Evolutionary conservation across 2,113 vertebrate genomes (phyloP).

Genomic region (Salvelinus sp.): DNA sequence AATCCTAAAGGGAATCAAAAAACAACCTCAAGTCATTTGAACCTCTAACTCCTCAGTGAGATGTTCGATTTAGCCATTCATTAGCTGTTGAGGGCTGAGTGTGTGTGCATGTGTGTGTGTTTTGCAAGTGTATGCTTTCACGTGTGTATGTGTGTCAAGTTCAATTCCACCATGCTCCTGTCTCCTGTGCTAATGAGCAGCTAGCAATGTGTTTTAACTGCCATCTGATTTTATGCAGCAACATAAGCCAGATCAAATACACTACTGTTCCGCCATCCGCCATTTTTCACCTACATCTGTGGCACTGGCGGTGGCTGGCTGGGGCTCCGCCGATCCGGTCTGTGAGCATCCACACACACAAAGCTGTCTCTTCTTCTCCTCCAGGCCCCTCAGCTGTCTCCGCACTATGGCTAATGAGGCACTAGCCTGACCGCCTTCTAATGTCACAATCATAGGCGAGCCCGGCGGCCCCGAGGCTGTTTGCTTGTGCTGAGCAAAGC

Average conservation of each 20-base stretch:
- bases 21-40: background rate
- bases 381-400: constrained; percentile 30
- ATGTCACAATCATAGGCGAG: constrained; percentile 53
- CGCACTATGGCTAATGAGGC: constrained; percentile 56
- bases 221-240: background rate
- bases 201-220: background rate
- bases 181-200: background rate
- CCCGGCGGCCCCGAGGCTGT: constrained; percentile 35
- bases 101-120: background rate
- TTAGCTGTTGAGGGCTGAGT: background rate
- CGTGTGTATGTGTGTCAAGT: background rate
- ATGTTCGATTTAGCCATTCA: background rate
- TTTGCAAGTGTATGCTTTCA: background rate
- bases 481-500: constrained; percentile 54
- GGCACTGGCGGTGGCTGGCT: too few species aligned
- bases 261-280: background rate
- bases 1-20: background rate
- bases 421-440: constrained; percentile 48
- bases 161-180: background rate
- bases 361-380: constrained; percentile 18
- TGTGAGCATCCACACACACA: background rate
- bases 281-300: background rate
- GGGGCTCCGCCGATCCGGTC: too few species aligned
- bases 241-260: background rate
- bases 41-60: background rate